A percentile compares a stretch with the other conserved stretches of the same genome.
phyloP scores from a whole-genome alignment of 1,140 invertebrate genomes.

The Oreohelix idahoensis region DNA sequence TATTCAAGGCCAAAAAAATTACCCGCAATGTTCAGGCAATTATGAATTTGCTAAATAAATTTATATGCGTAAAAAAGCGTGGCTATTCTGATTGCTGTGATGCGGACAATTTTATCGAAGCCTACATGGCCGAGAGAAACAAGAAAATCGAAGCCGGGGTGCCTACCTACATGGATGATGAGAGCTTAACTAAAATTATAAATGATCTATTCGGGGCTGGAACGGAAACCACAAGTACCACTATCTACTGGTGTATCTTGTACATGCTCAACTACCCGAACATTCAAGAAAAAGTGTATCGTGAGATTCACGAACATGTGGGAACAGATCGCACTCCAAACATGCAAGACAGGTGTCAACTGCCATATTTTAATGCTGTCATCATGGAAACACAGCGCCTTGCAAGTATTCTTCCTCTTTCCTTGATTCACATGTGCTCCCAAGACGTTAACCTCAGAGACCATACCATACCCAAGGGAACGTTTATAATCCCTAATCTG shows the following conservation, averaged over 20 bases:
- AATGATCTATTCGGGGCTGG: constrained; percentile 90
- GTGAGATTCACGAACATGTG: constrained; percentile 82
- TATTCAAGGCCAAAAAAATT: not conserved
- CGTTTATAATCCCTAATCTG: not conserved
- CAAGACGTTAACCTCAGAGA: not conserved
- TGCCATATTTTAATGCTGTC: constrained; percentile 44
- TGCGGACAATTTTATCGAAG: not conserved
- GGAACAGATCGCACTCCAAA: constrained; percentile 23
- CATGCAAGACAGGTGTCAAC: constrained; percentile 28
- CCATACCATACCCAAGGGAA: not conserved
- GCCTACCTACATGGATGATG: not conserved
- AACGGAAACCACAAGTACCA: constrained; percentile 88
- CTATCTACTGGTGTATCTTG: constrained; percentile 88
- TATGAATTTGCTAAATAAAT: not conserved
- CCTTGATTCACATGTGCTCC: not conserved
- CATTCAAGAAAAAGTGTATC: constrained; percentile 84
- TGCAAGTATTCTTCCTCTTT: constrained; percentile 32
- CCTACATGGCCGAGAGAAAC: not conserved
- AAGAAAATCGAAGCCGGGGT: not conserved
- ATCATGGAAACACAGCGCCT: constrained; percentile 23
- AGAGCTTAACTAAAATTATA: constrained; percentile 45
- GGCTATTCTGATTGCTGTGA: not conserved
- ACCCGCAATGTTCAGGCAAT: not conserved
- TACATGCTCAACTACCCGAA: constrained; percentile 84
- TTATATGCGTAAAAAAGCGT: not conserved